Evolutionary conservation across 2,888 invertebrate species (phyloP), one percentile per base, ranked within the genome.

Genomic region (Athalia rosae): DNA sequence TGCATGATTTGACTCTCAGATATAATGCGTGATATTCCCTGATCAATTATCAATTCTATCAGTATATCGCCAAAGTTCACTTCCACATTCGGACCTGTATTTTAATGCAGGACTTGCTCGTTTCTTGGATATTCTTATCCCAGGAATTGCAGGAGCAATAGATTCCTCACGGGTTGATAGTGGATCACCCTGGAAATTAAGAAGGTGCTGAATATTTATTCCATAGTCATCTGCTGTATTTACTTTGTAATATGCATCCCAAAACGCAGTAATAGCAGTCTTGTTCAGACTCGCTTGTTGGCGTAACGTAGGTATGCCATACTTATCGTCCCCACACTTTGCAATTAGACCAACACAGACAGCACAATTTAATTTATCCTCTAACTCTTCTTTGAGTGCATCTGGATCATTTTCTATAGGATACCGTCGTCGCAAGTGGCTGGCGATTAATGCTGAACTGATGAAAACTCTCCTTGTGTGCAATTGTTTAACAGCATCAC

Each of bases 301-400:
- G 56, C 84, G 81, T 4, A 87, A 61, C n/a, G 81, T 85, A 4
- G 88, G 83, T 45, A 86, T 58, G n/a, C 77, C 82, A 78, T 85
- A 88, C 11, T 81, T 80, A 45, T 85, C 82, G 9, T 81, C 79
- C 9, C 81, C 82, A 41, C 79, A 83, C 77, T 81, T 83, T 8
- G 77, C 41, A 58, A 88, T 77, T 48, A 86, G 80, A 43, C 87
- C 88, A 13, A 83, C 80, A 4, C 66, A 78, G 4, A 87, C 85
- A 6, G 88, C 87, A 76, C 82, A 83, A 5, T 82, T 80, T 6
- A 85, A 81, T 63, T 84, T 84, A 15, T 83, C 80, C 0, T 64
- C 53, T 28, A 88, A 77, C 79, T 88, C 85, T 11, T 76, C 67
- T 61, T 79, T 81, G 7, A 87, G 78, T 41, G 45, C 15, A 43